phyloP scores from a whole-genome alignment of 2,797 vertebrate species.

The Glyptemys insculpta region DNA sequence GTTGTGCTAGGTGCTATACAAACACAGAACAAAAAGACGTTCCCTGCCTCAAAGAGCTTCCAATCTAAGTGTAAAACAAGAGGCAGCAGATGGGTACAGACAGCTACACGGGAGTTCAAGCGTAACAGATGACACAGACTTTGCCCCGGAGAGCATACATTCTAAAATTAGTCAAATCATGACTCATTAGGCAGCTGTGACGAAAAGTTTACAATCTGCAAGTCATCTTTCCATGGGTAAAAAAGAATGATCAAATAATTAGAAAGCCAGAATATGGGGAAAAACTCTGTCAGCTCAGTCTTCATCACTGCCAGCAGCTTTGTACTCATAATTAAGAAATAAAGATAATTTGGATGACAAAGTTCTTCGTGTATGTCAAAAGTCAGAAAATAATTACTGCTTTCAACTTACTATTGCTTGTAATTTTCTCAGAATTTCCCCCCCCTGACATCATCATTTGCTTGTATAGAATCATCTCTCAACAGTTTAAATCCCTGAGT shows the following conservation, averaged over 20 bases:
- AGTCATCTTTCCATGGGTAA: conserved; percentile 58
- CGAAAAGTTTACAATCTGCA: conserved; percentile 37
- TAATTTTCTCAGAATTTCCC: not conserved
- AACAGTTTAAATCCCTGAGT: not conserved
- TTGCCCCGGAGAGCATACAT: too few relatives aligned
- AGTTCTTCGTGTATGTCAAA: not conserved
- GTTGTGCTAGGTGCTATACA: too few relatives aligned
- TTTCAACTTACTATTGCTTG: not conserved
- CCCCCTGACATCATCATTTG: too few relatives aligned
- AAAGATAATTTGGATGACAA: conserved; percentile 32
- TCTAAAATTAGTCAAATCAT: too few relatives aligned
- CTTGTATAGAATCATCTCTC: not conserved
- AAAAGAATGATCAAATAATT: conserved; percentile 65
- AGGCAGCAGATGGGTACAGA: too few relatives aligned
- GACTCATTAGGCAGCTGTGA: too few relatives aligned
- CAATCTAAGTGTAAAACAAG: too few relatives aligned
- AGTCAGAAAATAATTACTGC: not conserved
- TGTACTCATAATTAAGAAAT: conserved; percentile 51
- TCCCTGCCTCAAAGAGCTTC: too few relatives aligned
- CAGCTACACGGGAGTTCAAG: too few relatives aligned
- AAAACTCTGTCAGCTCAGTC: conserved; percentile 50
- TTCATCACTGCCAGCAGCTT: conserved; percentile 46
- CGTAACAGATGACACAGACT: too few relatives aligned
- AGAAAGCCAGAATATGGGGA: conserved; percentile 35
- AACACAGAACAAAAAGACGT: too few relatives aligned